Percentiles rank a stretch among this genome's conserved stretches.
phyloP scores from a whole-genome alignment of 1,140 invertebrate species.

The Dendrolimus kikuchii region DNA sequence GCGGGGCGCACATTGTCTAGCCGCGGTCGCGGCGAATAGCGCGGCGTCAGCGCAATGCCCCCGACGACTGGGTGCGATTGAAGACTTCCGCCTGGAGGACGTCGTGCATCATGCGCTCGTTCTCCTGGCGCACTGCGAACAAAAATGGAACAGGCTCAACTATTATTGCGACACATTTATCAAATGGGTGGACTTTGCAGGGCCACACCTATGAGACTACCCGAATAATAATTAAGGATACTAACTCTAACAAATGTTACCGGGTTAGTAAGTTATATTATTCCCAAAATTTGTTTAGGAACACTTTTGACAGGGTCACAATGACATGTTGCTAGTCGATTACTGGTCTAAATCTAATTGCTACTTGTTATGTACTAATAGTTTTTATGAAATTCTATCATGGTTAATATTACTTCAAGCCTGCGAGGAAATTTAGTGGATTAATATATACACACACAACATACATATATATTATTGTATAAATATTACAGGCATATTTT shows the following conservation, averaged over 20 bases:
- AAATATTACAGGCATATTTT: no score
- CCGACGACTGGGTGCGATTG: constrained; percentile 70
- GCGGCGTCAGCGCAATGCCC: constrained; percentile 65
- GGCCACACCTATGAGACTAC: constrained; percentile 9
- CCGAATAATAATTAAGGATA: not conserved
- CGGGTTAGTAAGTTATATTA: not conserved
- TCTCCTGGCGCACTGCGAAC: constrained; percentile 67
- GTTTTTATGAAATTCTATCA: no score
- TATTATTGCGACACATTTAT: constrained; percentile 14
- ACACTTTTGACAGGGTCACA: no score
- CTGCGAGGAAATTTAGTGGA: no score
- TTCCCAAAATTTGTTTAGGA: not conserved
- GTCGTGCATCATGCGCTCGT: constrained; percentile 70
- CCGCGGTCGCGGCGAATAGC: constrained; percentile 61
- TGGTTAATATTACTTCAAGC: no score
- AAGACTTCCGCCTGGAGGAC: constrained; percentile 63
- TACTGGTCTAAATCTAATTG: no score
- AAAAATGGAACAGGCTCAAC: constrained; percentile 41
- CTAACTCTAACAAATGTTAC: not conserved
- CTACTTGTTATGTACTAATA: no score
- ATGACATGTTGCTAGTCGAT: no score
- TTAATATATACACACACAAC: no score
- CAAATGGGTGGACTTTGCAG: constrained; percentile 16
- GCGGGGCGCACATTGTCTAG: constrained; percentile 57
- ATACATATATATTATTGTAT: no score